Percentiles rank a stretch among this genome's conserved stretches.
phyloP scores from a whole-genome alignment of 2,797 vertebrate genomes.

The Enteromius radiatus region DNA sequence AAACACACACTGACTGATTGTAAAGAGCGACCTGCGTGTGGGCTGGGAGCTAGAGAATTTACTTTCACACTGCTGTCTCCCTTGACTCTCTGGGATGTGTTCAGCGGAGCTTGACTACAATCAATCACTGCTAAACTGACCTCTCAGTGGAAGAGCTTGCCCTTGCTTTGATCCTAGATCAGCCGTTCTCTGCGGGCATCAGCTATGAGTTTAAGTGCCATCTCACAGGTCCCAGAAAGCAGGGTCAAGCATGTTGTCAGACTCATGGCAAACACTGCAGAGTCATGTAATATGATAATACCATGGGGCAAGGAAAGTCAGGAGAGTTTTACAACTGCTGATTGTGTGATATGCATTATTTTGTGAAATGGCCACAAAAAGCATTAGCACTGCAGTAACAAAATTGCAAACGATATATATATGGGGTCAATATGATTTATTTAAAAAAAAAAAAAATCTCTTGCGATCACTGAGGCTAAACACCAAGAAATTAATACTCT shows the following conservation, averaged over 20 bases:
- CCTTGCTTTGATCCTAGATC: constrained; percentile 33
- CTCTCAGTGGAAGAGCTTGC: constrained; percentile 42
- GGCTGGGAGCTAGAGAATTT: constrained; percentile 3
- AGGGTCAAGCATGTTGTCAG: constrained; percentile 26
- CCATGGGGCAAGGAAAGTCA: neutral
- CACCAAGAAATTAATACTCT: neutral
- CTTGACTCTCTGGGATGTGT: constrained; percentile 33
- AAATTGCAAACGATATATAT: neutral
- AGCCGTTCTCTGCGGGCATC: constrained; percentile 5
- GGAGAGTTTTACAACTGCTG: neutral
- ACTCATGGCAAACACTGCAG: neutral
- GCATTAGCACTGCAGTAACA: neutral
- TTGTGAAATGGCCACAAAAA: neutral
- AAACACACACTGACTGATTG: constrained; percentile 15
- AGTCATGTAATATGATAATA: neutral
- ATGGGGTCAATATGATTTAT: neutral
- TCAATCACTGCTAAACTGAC: constrained; percentile 49
- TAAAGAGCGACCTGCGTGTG: constrained; percentile 11
- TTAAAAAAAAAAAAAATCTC: neutral
- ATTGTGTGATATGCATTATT: neutral
- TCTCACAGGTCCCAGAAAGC: constrained; percentile 10
- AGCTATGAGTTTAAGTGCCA: constrained; percentile 16
- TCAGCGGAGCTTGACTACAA: constrained; percentile 55
- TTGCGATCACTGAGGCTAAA: neutral
- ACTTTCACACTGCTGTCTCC: constrained; percentile 14